Conservation (phyloP, 2,888 invertebrate genomes). For the Noctua janthina region DNA sequence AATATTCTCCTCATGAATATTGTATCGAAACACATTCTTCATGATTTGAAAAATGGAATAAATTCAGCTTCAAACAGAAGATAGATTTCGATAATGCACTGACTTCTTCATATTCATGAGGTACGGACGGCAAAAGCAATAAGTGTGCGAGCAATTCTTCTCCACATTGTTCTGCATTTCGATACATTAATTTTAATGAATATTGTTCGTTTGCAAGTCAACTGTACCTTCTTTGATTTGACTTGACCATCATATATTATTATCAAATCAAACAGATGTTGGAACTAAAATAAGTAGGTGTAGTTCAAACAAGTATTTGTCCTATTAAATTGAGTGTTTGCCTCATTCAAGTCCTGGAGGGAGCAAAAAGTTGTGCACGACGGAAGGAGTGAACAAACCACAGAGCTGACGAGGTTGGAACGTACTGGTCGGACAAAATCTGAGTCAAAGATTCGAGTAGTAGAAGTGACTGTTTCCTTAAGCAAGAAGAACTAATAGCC, state of each 20-base stretch:
- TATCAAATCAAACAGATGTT: neutral
- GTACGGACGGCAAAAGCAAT: slow-evolving; percentile 16
- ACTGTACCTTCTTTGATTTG: neutral
- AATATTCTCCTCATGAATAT: slow-evolving; percentile 54
- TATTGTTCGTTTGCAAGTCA: neutral
- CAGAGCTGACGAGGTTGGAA: too few species aligned
- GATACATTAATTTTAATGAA: neutral
- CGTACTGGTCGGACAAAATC: too few species aligned
- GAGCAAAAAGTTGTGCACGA: too few species aligned
- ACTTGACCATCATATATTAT: neutral
- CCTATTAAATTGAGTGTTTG: neutral
- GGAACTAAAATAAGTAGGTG: neutral
- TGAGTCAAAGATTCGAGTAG: too few species aligned
- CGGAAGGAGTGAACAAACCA: too few species aligned
- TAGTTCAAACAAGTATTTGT: neutral
- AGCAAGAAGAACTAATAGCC: neutral
- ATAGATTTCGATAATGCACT: slow-evolving; percentile 69
- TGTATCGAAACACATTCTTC: slow-evolving; percentile 42
- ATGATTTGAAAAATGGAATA: slow-evolving; percentile 49
- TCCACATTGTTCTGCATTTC: neutral
- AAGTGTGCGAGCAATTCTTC: slow-evolving; percentile 4
- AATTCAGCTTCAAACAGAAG: slow-evolving; percentile 45
- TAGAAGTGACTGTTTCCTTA: neutral
- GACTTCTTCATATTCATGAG: slow-evolving; percentile 70
- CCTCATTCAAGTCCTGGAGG: too few species aligned